Percentiles rank a stretch among this genome's conserved stretches.
These are phyloP conservation scores for Montipora sp. DNA, from an alignment of 64 coral and sea anemone species.

Conservation along the genomic window DNA sequence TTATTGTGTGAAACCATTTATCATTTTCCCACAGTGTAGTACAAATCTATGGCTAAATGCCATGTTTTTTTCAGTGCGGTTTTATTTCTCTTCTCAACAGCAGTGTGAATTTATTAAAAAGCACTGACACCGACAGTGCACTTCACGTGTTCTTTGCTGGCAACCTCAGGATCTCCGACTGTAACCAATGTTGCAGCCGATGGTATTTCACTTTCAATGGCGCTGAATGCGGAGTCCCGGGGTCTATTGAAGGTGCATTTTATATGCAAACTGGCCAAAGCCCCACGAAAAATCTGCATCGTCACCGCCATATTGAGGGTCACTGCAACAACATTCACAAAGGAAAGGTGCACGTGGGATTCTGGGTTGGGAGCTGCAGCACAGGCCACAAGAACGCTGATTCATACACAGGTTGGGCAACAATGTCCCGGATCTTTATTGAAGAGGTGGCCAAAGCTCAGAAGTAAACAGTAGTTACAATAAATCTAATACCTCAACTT, in stretches of 20 bases:
- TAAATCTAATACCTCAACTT: too few species aligned
- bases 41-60: too few species aligned
- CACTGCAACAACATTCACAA: slow-evolving; percentile 3
- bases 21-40: too few species aligned
- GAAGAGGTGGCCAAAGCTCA: slow-evolving; percentile 9
- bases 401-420: not conserved
- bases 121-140: slow-evolving; percentile 20
- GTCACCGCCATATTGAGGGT: slow-evolving; percentile 51
- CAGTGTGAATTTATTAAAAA: slow-evolving; percentile 29
- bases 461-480: not conserved
- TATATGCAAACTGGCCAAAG: not conserved
- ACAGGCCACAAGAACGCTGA: not conserved
- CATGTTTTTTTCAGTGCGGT: not conserved
- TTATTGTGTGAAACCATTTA: too few species aligned
- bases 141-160: slow-evolving; percentile 47
- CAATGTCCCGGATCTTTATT: not conserved
- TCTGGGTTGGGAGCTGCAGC: not conserved
- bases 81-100: not conserved
- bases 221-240: not conserved
- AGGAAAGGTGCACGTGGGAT: too few species aligned
- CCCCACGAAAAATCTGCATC: not conserved
- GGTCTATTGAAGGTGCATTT: not conserved
- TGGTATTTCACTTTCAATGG: slow-evolving; percentile 47
- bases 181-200: slow-evolving; percentile 2
- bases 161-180: slow-evolving; percentile 8